Evolutionary conservation across 1,140 invertebrate species (phyloP), one percentile per base, ranked within the genome.

Genomic region (Mamestra configurata): DNA sequence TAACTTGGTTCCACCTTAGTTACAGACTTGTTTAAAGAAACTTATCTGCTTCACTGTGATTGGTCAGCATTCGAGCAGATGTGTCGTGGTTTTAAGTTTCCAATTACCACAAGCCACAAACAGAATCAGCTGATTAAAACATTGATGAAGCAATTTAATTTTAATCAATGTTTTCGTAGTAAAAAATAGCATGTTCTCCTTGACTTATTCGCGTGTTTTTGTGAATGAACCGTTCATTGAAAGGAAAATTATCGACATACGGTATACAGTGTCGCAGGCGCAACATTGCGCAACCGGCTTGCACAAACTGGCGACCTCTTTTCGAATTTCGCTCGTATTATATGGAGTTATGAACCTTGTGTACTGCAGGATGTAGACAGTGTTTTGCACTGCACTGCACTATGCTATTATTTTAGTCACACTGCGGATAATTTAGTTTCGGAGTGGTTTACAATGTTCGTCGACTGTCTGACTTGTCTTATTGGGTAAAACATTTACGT

Each of bases 181-280:
- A 27, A 49, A 51, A 76, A 76, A 49, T 59, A 27, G 40, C 22
- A 43, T 46, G 57, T 49, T 64, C 57, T 61, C 73, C 73, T 76
- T 76, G 73, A 72, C 53, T 57, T n/a, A 10, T 24, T 43, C 1
- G 13, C 43, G 59, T 59, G 49, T 51, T 71, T 59, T 79, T 79
- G 43, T 80, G 53, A 77, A 81, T 81, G 73, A 77, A 72, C 27
- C 51, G 72, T 51, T 53, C 61, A 77, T 72, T 81, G 79, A 81
- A 77, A 81, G 79, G 49, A 31, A 77, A 61, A 77, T 79, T 40
- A 71, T 71, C 49, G 66, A 43, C 55, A 20, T 64, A 80, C 70
- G 70, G 75, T 81, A 77, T 20, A 20, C 53, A 57, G 68, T 76
- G 79, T 61, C 68, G 73, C 79, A 46, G 75, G 68, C 66, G 51